Percentiles rank a stretch among this genome's conserved stretches.
These are phyloP conservation scores for Lagria hirta DNA, from an alignment of 2,888 invertebrate genomes.

Conservation along the genomic window DNA sequence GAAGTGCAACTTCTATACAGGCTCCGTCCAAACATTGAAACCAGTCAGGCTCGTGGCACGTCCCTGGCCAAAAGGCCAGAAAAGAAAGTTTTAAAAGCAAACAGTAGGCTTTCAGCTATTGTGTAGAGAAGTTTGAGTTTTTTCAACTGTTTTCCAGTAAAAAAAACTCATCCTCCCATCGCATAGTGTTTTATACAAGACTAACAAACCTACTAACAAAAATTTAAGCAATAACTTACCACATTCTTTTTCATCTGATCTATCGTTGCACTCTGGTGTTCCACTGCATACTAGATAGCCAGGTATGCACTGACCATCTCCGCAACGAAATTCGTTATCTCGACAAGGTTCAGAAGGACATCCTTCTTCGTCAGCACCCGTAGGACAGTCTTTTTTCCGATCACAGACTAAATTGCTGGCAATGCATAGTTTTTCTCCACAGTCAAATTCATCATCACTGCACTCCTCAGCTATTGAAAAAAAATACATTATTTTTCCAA, in stretches of 20 bases:
- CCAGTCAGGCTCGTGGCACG: conserved; percentile 56
- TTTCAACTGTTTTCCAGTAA: too few relatives aligned
- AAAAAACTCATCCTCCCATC: too few relatives aligned
- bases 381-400: conserved; percentile 60
- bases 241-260: conserved; percentile 67
- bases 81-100: conserved; percentile 33
- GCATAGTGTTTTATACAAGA: too few relatives aligned
- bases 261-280: conserved; percentile 59
- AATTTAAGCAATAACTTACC: conserved; percentile 51
- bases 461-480: too few relatives aligned
- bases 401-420: conserved; percentile 61
- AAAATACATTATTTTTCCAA: conserved; percentile 1
- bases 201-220: too few relatives aligned
- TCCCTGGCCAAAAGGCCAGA: conserved; percentile 52
- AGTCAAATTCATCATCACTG: conserved; percentile 68
- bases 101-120: not conserved
- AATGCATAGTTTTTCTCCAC: conserved; percentile 62
- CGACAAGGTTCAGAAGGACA: conserved; percentile 56
- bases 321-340: conserved; percentile 62
- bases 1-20: conserved; percentile 75
- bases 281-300: conserved; percentile 58
- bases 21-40: conserved; percentile 65
- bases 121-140: conserved; percentile 1
- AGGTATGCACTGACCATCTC: conserved; percentile 63
- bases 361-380: conserved; percentile 60